phyloP scores from a whole-genome alignment of 2,797 vertebrate genomes.

The Poeciliopsis gracilis region DNA sequence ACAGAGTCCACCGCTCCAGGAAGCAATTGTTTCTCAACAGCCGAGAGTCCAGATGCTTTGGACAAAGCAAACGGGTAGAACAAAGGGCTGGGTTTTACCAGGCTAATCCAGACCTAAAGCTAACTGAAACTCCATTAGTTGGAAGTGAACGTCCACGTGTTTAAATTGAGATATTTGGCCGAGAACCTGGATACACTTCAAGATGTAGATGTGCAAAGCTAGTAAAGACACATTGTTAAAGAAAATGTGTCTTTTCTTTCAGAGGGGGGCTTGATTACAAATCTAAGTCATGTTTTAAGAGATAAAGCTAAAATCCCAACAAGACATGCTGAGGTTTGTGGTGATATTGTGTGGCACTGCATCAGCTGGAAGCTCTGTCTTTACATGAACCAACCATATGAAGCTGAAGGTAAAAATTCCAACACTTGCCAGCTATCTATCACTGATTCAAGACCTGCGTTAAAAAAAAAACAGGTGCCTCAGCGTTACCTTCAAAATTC shows the following conservation, averaged over 20 bases:
- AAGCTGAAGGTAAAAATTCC: conserved; percentile 31
- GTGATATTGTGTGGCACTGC: background rate
- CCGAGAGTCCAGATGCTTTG: no score
- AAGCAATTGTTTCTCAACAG: no score
- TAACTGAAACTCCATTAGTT: background rate
- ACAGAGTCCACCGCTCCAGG: no score
- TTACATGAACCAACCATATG: conserved; percentile 26
- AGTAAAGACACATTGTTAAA: background rate
- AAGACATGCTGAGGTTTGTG: background rate
- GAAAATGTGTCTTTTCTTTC: background rate
- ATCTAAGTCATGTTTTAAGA: background rate
- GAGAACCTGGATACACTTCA: background rate
- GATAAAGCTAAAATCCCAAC: background rate
- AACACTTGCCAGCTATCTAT: conserved; percentile 19
- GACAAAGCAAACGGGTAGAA: no score
- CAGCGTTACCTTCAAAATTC: background rate
- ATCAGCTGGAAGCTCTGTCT: conserved; percentile 45
- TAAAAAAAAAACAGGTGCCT: background rate
- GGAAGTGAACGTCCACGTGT: background rate
- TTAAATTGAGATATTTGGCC: background rate
- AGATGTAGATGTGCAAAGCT: background rate
- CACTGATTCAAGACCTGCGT: background rate
- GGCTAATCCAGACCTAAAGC: background rate
- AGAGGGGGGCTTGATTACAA: background rate
- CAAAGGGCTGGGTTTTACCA: no score